Evolutionary conservation across 2,888 invertebrate genomes (phyloP).

Genomic region (Eilema caniola): DNA sequence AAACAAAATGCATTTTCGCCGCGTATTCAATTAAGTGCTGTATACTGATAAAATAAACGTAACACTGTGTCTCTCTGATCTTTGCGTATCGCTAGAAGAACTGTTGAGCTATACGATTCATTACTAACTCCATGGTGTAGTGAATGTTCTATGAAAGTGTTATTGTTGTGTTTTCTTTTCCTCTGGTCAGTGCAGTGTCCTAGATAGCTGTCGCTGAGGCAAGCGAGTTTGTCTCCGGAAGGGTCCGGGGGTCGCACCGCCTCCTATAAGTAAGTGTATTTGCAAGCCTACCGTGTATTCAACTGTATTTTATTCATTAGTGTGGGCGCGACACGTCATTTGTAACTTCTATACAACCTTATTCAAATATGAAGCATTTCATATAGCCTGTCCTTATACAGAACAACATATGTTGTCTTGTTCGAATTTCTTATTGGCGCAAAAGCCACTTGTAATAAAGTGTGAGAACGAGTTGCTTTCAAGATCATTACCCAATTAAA

Average conservation of each 20-base stretch:
- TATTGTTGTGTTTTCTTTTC: conserved; percentile 82
- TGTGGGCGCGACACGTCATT: conserved; percentile 84
- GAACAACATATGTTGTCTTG: conserved; percentile 10
- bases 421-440: conserved; percentile 20
- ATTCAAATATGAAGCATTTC: conserved; percentile 52
- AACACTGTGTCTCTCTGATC: conserved; percentile 79
- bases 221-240: conserved; percentile 67
- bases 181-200: conserved; percentile 77
- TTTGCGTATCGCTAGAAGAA: conserved; percentile 73
- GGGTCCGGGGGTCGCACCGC: conserved; percentile 67
- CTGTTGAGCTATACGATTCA: conserved; percentile 73
- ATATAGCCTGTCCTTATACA: conserved; percentile 16
- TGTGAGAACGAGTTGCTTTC: conserved; percentile 37
- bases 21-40: conserved; percentile 74
- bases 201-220: conserved; percentile 74
- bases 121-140: conserved; percentile 66
- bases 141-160: conserved; percentile 76
- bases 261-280: conserved; percentile 80
- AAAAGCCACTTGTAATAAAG: conserved; percentile 18
- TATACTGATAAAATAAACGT: conserved; percentile 64
- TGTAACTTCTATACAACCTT: conserved; percentile 65
- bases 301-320: conserved; percentile 69
- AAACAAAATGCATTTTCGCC: conserved; percentile 79
- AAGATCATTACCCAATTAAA: conserved; percentile 36
- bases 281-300: conserved; percentile 68